Evolutionary conservation across 2,797 vertebrate species (phyloP), one percentile per base, ranked within the genome.

Genomic region (Danio kyathit): DNA sequence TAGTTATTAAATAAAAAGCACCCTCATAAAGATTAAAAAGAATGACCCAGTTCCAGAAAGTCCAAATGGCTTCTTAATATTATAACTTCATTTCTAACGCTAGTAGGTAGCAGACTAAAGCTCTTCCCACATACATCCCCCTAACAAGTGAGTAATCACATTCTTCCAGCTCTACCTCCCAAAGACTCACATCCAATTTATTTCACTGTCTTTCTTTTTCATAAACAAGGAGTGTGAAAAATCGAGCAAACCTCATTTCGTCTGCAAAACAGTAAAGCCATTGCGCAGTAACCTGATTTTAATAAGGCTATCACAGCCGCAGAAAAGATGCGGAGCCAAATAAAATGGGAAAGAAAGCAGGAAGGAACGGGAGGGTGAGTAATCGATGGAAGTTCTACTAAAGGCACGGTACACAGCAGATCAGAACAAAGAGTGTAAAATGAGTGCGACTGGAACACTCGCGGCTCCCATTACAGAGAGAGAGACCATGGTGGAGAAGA

Each of bases 361-460:
- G n/a, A 80, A 40, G 21, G 44, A 77, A 57, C 9, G 19, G 17
- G 46, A 67, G 40, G 48, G 44, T 14, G 48, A 59, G 48, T 5
- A 82, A 79, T 82, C 29, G 19, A 82, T 86, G 65, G 12, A 44
- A 48, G 80, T 70, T 80, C 76, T 63, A 44, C 52, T 60, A 65
- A 77, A 78, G 60, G 59, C 64, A 65, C 70, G 60, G 63, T 64
- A 61, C 40, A 29, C 66, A 82, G 41, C 61, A 29, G 74, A 57
- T 19, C 43, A 79, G 72, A 82, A 80, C 82, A 80, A 79, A 52
- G 56, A 51, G 66, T 60, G 46, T 51, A 46, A 66, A 83, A 71
- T 21, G 67, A 64, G 66, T 48, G 16, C 14, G 48, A 51, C 52
- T 46, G 51, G 74, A 71, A 71, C 5, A 54, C 63, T 56, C 16